A percentile compares a stretch with the other conserved stretches of the same genome.
phyloP scores from a whole-genome alignment of 2,888 invertebrate genomes.

The Zygothrica quintamaculata region DNA sequence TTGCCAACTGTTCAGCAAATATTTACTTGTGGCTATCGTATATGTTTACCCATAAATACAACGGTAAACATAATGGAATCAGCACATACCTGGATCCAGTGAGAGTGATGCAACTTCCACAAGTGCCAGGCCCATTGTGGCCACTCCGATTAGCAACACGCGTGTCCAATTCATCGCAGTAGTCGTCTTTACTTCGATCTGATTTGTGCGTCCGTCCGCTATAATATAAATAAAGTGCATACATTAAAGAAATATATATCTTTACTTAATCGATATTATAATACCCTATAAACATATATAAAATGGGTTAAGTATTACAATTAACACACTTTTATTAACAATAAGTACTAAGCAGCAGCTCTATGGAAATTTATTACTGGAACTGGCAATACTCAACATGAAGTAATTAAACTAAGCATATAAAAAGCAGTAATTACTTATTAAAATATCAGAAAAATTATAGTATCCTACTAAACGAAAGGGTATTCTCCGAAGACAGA shows the following conservation, averaged over 20 bases:
- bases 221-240: conserved; percentile 54
- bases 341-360: too few relatives aligned
- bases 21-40: conserved; percentile 56
- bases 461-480: not conserved
- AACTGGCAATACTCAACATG: too few relatives aligned
- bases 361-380: too few relatives aligned
- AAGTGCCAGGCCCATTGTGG: conserved; percentile 71
- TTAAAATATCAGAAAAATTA: too few relatives aligned
- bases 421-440: too few relatives aligned
- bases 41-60: conserved; percentile 61
- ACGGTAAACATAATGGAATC: conserved; percentile 50
- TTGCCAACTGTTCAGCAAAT: conserved; percentile 60
- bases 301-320: too few relatives aligned
- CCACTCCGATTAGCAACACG: conserved; percentile 71
- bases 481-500: not conserved
- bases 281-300: conserved; percentile 12
- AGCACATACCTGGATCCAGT: conserved; percentile 84
- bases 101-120: conserved; percentile 82
- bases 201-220: conserved; percentile 65
- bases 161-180: conserved; percentile 80
- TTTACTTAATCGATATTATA: conserved; percentile 7
- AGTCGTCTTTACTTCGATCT: conserved; percentile 40
- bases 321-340: too few relatives aligned
- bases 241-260: conserved; percentile 23
- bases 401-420: too few relatives aligned